Conservation (phyloP, 2,113 vertebrate species). For the human region GRCh38 chr11:133647001-133647500, state of each 20-base stretch:
- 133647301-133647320: too few relatives aligned
- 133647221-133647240: neutral
- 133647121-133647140: neutral
- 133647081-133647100: neutral
- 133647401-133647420: too few relatives aligned
- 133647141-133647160: neutral
- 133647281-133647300: too few relatives aligned
- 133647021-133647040: neutral
- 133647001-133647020: neutral
- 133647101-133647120: neutral
- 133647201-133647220: neutral
- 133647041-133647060: neutral
- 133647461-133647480: too few relatives aligned
- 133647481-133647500: too few relatives aligned
- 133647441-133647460: too few relatives aligned
- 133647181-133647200: neutral
- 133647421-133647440: too few relatives aligned
- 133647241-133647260: slow-evolving; percentile 6
- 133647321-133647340: too few relatives aligned
- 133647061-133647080: neutral
- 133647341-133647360: too few relatives aligned
- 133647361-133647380: too few relatives aligned
- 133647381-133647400: too few relatives aligned
- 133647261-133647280: too few relatives aligned
- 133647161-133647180: neutral